phyloP scores from a whole-genome alignment of 2,888 invertebrate genomes.

The Ceramica pisi region DNA sequence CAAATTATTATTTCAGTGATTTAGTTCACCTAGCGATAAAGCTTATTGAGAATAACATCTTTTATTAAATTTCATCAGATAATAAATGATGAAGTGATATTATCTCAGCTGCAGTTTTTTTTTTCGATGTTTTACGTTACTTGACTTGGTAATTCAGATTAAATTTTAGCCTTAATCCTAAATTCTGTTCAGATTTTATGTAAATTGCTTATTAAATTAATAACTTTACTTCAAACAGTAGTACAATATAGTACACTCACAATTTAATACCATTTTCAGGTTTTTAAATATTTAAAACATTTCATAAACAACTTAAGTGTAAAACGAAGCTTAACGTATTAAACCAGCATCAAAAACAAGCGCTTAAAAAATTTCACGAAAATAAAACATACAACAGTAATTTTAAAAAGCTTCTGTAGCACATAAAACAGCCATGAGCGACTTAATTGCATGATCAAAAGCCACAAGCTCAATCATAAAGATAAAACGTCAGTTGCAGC shows the following conservation, averaged over 20 bases:
- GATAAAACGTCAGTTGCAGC: conserved; percentile 61
- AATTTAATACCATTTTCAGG: background rate
- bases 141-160: too few species aligned
- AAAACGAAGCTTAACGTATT: conserved; percentile 4
- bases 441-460: conserved; percentile 39
- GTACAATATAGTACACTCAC: too few species aligned
- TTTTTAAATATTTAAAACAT: background rate
- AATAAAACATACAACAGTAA: conserved; percentile 8
- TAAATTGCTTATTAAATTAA: too few species aligned
- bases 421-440: conserved; percentile 5
- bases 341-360: conserved; percentile 13
- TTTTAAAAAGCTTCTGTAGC: conserved; percentile 22
- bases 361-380: conserved; percentile 1
- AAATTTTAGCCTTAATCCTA: too few species aligned
- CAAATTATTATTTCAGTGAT: background rate
- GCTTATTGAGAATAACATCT: background rate
- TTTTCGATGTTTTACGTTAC: too few species aligned
- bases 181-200: too few species aligned
- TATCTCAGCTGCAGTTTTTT: too few species aligned
- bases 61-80: background rate
- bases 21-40: background rate
- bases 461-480: conserved; percentile 53
- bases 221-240: too few species aligned
- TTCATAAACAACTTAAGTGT: background rate
- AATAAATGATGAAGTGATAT: too few species aligned